phyloP scores from a whole-genome alignment of 1,140 invertebrate genomes.

The Orchesella cincta region DNA sequence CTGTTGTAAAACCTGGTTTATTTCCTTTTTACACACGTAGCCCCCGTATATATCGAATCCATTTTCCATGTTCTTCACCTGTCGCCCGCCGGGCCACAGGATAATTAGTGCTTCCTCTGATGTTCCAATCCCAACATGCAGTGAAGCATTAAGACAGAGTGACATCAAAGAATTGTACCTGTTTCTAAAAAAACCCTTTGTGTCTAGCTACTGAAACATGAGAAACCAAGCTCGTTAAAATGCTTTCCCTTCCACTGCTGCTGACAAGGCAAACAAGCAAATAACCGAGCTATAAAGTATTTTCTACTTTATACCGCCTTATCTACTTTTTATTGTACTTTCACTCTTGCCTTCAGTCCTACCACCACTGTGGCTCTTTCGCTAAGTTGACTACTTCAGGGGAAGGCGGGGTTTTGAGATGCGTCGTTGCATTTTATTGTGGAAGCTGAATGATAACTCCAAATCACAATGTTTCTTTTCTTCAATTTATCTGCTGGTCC shows the following conservation, averaged over 20 bases:
- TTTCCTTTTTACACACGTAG: slow-evolving; percentile 20
- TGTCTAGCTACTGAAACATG: slow-evolving; percentile 19
- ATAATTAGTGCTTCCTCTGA: slow-evolving; percentile 30
- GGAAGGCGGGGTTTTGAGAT: too few relatives aligned
- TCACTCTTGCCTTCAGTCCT: too few relatives aligned
- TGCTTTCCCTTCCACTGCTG: slow-evolving; percentile 18
- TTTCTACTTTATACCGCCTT: too few relatives aligned
- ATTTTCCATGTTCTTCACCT: slow-evolving; percentile 27
- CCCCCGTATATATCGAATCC: slow-evolving; percentile 5
- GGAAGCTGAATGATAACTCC: neutral
- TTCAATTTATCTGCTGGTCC: too few relatives aligned
- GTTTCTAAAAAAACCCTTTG: slow-evolving; percentile 1
- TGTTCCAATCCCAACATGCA: slow-evolving; percentile 26
- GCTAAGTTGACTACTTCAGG: too few relatives aligned
- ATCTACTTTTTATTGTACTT: too few relatives aligned
- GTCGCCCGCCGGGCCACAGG: slow-evolving; percentile 26
- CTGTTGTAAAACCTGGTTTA: slow-evolving; percentile 13
- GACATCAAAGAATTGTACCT: slow-evolving; percentile 30
- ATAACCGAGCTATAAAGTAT: slow-evolving; percentile 10
- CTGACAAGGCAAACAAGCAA: slow-evolving; percentile 25
- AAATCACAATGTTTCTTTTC: too few relatives aligned
- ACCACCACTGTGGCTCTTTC: too few relatives aligned
- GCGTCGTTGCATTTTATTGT: too few relatives aligned
- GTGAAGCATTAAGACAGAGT: slow-evolving; percentile 26
- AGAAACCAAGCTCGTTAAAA: slow-evolving; percentile 23